Base-by-base conservation (phyloP, 2,113 vertebrate genomes). In the Tilapia sparmanii region DNA sequence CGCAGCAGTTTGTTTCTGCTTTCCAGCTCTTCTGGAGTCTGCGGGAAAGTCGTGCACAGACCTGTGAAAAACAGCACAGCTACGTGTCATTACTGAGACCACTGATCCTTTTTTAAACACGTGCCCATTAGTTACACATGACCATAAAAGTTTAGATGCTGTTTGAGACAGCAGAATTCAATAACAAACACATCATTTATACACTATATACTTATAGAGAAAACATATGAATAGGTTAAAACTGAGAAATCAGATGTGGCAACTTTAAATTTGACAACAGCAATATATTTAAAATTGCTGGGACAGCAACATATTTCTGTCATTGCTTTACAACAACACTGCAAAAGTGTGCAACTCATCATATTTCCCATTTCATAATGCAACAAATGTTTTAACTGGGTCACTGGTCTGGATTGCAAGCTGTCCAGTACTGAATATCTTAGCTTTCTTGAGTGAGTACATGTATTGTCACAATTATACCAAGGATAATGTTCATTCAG, bases 1-100 rank as follows among this genome's bases (percentile, higher is more conserved):
- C 96, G 97, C 73, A 97, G 95, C 89, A 99, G 95, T 86, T 98
- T 98, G 86, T 83, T 96, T 89, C 97, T 95, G 94, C 98, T 99
- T 89, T 98, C 97, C 3, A 95, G 90, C 83, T 98, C 97, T 91
- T 97, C 97, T 4, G 95, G 71, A 0, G 96, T 93, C 76, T 96
- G 95, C 1, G 95, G 84, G 2, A 96, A 94, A 40, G 95, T 87
- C 3, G 97, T 95, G 81, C 96, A 97, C 96, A 98, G 95, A 89
- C 96, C 98, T 99, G 89, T 22, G 81, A 57, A 3, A 78, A 82
- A 91, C n/a, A 24, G 12, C 80, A 76, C 10, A 35, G 57, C 54
- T 19, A 16, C 16, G 12, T 31, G 26, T 61, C 24, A 47, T 29
- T 42, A 82, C 10, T 61, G 3, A 35, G 71, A 76, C 33, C 4